These are phyloP conservation scores for Tetranychus urticae DNA, from an alignment of 1,140 invertebrate genomes.

Conservation along the genomic window DNA sequence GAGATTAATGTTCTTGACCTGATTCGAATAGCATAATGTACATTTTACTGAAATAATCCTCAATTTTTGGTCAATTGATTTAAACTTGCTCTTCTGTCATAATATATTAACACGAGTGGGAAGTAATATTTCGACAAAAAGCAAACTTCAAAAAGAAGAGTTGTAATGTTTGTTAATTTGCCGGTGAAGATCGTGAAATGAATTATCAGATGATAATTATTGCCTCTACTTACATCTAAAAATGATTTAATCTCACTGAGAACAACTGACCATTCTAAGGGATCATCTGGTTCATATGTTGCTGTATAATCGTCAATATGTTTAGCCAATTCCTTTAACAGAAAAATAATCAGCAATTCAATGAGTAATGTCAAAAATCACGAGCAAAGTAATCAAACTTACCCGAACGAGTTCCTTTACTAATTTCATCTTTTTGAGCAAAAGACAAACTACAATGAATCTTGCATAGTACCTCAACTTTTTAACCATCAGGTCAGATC, in stretches of 20 bases:
- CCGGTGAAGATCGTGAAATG: too few relatives aligned
- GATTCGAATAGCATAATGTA: too few relatives aligned
- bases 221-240: constrained; percentile 32
- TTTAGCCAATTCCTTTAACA: constrained; percentile 46
- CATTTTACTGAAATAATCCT: too few relatives aligned
- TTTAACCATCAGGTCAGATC: constrained; percentile 88
- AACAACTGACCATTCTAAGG: constrained; percentile 82
- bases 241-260: constrained; percentile 84
- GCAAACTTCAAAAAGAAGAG: too few relatives aligned
- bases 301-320: constrained; percentile 63
- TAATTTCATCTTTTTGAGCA: constrained; percentile 80
- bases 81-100: too few relatives aligned
- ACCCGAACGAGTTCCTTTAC: constrained; percentile 65
- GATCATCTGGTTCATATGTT: constrained; percentile 85
- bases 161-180: too few relatives aligned
- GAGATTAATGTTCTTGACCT: too few relatives aligned
- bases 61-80: too few relatives aligned
- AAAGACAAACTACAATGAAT: constrained; percentile 83
- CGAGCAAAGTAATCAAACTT: constrained; percentile 9
- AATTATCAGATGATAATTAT: too few relatives aligned
- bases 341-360: neutral
- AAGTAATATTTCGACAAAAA: too few relatives aligned
- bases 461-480: constrained; percentile 86
- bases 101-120: too few relatives aligned
- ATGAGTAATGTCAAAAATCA: neutral